phyloP scores from a whole-genome alignment of 1,140 invertebrate species.

The Lethrus apterus region DNA sequence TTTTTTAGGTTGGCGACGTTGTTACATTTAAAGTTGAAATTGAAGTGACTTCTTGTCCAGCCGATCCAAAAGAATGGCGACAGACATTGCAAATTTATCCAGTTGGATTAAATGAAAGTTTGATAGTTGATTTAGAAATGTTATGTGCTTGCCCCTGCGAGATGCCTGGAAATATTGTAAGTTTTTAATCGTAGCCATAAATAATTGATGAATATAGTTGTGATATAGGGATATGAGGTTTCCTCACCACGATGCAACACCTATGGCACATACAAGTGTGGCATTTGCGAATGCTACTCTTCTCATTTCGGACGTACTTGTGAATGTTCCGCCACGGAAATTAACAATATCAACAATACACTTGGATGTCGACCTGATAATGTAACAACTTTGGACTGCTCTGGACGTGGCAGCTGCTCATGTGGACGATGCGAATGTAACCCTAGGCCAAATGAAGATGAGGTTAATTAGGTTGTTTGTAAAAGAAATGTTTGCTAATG shows the following conservation, averaged over 20 bases:
- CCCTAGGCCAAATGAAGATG: conserved; percentile 20
- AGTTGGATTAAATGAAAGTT: conserved; percentile 65
- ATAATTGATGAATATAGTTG: neutral
- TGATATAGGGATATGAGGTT: conserved; percentile 34
- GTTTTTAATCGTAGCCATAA: no score
- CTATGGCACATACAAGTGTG: conserved; percentile 57
- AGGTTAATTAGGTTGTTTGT: no score
- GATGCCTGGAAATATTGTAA: conserved; percentile 43
- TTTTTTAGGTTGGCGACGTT: conserved; percentile 51
- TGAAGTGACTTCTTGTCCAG: conserved; percentile 49
- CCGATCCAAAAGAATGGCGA: conserved; percentile 53
- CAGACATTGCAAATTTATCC: conserved; percentile 66
- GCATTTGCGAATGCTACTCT: conserved; percentile 61
- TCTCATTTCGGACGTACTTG: conserved; percentile 60
- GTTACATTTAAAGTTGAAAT: conserved; percentile 44
- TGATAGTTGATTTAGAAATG: conserved; percentile 62
- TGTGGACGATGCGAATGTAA: conserved; percentile 58
- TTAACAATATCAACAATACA: conserved; percentile 40
- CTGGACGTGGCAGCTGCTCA: conserved; percentile 53
- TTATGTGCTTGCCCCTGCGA: conserved; percentile 70
- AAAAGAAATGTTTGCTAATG: no score
- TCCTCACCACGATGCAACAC: conserved; percentile 43
- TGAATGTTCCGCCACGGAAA: conserved; percentile 54
- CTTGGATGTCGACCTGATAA: conserved; percentile 68
- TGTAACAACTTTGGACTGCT: conserved; percentile 53